Evolutionary conservation across 2,888 invertebrate species (phyloP), one percentile per base, ranked within the genome.

Genomic region (Minunthozetes semirufus): DNA sequence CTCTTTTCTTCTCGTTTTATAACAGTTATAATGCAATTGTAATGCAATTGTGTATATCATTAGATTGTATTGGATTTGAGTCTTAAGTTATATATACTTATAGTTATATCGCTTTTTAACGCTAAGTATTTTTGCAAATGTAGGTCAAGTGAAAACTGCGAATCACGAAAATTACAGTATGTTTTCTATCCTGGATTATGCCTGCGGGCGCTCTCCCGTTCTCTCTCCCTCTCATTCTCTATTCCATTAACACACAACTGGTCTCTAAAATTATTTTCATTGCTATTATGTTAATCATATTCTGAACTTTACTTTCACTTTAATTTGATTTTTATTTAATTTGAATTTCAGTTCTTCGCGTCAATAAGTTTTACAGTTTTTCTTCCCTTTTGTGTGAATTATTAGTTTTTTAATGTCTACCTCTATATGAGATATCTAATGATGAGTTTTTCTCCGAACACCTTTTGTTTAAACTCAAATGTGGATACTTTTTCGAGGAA

Each of bases 101-200:
- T 17, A 4, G n/a, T 48, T 46, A 15, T 11, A 46, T 46, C 8
- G 9, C 15, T 8, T 48, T 48, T 48, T 48, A 48, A 13, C 11
- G 2, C 15, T 48, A 27, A 27, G 17, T 25, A 19, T 27, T 56
- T 19, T 22, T 27, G 27, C 11, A 38, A 66, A 66, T 38, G n/a
- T 66, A 38, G 66, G 66, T 66, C 66, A 66, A 66, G 66, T 38
- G 66, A 33, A 38, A 66, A 33, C n/a, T 38, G n/a, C 66, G 38
- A 66, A 33, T 66, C 66, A 66, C 66, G 66, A 66, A 29, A 56
- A 61, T 61, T 29, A 61, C 25, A 29, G 13, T 29, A 29, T 61
- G 13, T 17, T 61, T 13, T 56, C 56, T 19, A 11, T 56, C 19
- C 25, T 33, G 17, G 11, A 22, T 13, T 33, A 29, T 63, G 33